Conservation (phyloP, 2,113 vertebrate genomes). For the Lophochroa leadbeateri region DNA sequence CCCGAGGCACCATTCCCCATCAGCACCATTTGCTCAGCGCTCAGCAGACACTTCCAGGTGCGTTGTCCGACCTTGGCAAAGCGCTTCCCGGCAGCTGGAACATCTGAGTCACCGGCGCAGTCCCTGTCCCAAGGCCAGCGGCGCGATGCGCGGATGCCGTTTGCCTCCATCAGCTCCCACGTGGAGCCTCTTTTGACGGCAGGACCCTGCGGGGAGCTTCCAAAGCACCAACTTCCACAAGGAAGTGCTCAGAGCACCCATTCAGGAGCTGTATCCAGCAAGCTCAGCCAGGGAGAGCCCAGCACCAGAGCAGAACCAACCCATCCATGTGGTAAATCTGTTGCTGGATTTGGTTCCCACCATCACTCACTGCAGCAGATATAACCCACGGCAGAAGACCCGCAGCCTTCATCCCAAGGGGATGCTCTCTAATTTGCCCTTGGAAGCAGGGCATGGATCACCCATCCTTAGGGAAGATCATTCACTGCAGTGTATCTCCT, state of each 20-base stretch:
- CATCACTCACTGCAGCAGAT: not conserved
- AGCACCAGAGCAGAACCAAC: not conserved
- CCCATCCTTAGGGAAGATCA: not conserved
- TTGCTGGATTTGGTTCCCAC: not conserved
- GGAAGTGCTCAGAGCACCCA: not conserved
- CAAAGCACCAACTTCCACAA: not conserved
- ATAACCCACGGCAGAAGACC: not conserved
- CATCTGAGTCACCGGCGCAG: not conserved
- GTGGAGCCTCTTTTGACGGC: not conserved
- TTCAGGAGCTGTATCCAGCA: fast-evolving
- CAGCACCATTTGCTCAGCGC: not conserved
- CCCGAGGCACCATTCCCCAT: fast-evolving
- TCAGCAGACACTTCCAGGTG: not conserved
- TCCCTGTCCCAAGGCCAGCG: not conserved
- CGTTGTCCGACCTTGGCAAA: not conserved
- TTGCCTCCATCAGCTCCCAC: not conserved
- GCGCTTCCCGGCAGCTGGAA: not conserved
- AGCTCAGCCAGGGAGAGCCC: not conserved
- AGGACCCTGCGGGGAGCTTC: not conserved
- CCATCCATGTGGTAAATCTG: not conserved
- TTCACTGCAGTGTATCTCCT: not conserved
- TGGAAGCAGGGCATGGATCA: fast-evolving
- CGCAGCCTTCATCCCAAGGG: not conserved
- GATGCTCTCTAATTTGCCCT: not conserved
- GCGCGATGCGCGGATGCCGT: fast-evolving